Evolutionary conservation across 92 coral and sea anemone genomes (phyloP).

Genomic region (Siderastrea siderea): DNA sequence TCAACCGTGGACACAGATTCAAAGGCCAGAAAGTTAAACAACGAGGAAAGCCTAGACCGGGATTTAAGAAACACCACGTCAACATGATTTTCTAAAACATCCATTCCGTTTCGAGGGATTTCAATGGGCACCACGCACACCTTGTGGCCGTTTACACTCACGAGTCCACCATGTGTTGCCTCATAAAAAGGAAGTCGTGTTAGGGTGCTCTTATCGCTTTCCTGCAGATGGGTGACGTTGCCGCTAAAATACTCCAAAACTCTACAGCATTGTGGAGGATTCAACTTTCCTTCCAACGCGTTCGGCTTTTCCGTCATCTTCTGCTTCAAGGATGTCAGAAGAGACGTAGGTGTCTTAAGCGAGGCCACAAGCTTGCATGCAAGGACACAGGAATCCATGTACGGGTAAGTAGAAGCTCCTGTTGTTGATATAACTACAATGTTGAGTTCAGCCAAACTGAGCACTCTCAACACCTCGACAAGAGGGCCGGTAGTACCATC

Average conservation of each 20-base stretch:
- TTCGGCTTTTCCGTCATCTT: constrained; percentile 2
- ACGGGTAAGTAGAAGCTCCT: neutral
- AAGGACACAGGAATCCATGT: neutral
- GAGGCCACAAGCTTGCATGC: constrained; percentile 58
- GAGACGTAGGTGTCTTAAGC: constrained; percentile 46
- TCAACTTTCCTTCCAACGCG: constrained; percentile 15
- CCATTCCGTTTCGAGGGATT: constrained; percentile 61
- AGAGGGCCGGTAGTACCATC: neutral
- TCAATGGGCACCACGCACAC: constrained; percentile 40
- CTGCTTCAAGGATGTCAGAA: constrained; percentile 54
- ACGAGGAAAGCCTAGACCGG: neutral
- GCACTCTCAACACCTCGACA: constrained; percentile 21
- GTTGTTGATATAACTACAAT: neutral
- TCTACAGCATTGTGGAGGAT: neutral
- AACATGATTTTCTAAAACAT: constrained; percentile 2
- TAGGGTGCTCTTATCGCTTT: neutral
- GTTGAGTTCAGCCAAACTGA: constrained; percentile 69
- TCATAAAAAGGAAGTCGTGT: constrained; percentile 62
- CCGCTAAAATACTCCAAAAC: constrained; percentile 64
- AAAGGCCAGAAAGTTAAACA: constrained; percentile 59
- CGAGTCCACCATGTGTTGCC: constrained; percentile 48
- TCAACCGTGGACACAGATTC: constrained; percentile 49
- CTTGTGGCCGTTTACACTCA: neutral
- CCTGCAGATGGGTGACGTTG: neutral
- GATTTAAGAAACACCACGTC: constrained; percentile 57